A percentile compares a stretch with the other conserved stretches of the same genome.
Evolutionary conservation across 1,140 invertebrate genomes (phyloP).

Genomic region (Aphidius ervi): DNA sequence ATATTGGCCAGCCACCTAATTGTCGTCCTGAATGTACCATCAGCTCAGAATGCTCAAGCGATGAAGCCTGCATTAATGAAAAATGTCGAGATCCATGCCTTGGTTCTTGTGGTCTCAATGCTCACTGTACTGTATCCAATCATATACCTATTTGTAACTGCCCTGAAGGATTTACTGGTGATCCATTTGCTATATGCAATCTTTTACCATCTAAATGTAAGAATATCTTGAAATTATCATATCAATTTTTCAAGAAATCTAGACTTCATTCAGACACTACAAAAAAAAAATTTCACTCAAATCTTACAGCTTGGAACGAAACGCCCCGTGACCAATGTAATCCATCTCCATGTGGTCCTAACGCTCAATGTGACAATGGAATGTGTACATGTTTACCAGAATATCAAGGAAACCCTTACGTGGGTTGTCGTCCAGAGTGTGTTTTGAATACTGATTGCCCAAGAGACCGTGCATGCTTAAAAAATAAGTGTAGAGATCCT

Average conservation of each 20-base stretch:
- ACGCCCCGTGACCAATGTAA: constrained; percentile 56
- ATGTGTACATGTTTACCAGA: constrained; percentile 52
- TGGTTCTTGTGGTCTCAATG: constrained; percentile 56
- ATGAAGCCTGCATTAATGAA: constrained; percentile 53
- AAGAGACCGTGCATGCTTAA: constrained; percentile 53
- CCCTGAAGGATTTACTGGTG: constrained; percentile 53
- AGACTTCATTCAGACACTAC: too few relatives aligned
- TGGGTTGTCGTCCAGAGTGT: constrained; percentile 54
- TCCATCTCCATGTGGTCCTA: constrained; percentile 64
- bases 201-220: constrained; percentile 39
- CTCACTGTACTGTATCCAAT: constrained; percentile 54
- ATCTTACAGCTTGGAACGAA: constrained; percentile 36
- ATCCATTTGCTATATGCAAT: constrained; percentile 53
- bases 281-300: too few relatives aligned
- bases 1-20: constrained; percentile 50
- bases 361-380: constrained; percentile 44
- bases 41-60: constrained; percentile 50
- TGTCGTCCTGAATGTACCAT: constrained; percentile 54
- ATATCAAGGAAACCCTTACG: constrained; percentile 47
- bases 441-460: constrained; percentile 56
- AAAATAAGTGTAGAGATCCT: constrained; percentile 56
- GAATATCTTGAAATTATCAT: constrained; percentile 25
- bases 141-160: constrained; percentile 59
- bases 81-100: constrained; percentile 58
- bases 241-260: too few relatives aligned